A percentile compares a stretch with the other conserved stretches of the same genome.
phyloP scores from a whole-genome alignment of 2,113 vertebrate genomes.

The Urocitellus parryii region DNA sequence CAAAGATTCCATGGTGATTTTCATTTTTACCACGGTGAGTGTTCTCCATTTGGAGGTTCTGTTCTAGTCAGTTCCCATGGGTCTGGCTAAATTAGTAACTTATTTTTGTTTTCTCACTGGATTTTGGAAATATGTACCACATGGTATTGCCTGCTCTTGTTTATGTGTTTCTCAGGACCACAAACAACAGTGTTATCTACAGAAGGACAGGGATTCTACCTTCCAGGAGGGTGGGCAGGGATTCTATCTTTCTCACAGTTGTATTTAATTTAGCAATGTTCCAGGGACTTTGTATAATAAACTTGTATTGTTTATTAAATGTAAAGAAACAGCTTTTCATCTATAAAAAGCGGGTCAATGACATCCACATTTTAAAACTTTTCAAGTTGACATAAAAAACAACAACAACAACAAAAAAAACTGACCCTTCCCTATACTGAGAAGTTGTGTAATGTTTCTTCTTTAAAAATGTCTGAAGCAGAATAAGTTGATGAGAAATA shows the following conservation, averaged over 20 bases:
- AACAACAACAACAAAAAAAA: background rate
- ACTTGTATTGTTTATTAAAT: background rate
- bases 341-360: background rate
- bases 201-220: background rate
- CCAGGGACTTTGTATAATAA: background rate
- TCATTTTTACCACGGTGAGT: accelerated
- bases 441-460: background rate
- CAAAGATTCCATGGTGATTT: background rate
- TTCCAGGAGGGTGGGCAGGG: no score
- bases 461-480: background rate
- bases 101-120: background rate
- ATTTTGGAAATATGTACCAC: background rate
- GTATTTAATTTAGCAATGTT: background rate
- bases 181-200: no score
- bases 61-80: background rate
- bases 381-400: background rate
- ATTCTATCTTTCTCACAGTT: background rate
- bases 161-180: background rate
- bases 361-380: background rate
- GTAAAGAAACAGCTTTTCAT: background rate
- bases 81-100: background rate
- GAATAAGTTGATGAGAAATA: background rate
- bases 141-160: background rate
- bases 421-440: background rate
- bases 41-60: background rate